Evolutionary conservation across 2,797 vertebrate genomes (phyloP).

Genomic region (Pterois miles): DNA sequence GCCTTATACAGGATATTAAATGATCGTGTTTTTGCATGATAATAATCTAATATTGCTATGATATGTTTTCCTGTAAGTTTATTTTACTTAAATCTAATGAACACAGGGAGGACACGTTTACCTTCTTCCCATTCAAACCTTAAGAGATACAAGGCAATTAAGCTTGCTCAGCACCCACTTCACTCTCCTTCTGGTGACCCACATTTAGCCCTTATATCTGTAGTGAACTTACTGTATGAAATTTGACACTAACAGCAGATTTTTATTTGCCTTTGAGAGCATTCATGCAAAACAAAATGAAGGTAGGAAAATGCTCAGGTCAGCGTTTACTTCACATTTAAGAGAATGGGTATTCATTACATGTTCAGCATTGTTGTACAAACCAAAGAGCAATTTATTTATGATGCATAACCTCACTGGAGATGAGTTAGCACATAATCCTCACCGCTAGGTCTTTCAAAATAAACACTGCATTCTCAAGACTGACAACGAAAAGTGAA

Average conservation of each 20-base stretch:
- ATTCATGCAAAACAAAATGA: slow-evolving; percentile 44
- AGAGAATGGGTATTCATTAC: slow-evolving; percentile 25
- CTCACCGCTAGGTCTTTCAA: not conserved
- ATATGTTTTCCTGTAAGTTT: not conserved
- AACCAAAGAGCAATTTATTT: slow-evolving; percentile 34
- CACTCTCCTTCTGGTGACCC: slow-evolving; percentile 56
- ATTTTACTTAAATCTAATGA: slow-evolving; percentile 7
- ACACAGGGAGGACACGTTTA: not conserved
- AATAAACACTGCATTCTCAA: slow-evolving; percentile 19
- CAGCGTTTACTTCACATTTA: slow-evolving; percentile 49
- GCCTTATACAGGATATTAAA: slow-evolving; percentile 27
- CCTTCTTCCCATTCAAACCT: slow-evolving; percentile 32
- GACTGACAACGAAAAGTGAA: slow-evolving; percentile 9
- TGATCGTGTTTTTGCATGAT: slow-evolving; percentile 2
- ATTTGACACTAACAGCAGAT: slow-evolving; percentile 55
- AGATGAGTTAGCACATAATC: not conserved
- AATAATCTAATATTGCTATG: not conserved
- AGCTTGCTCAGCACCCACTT: slow-evolving; percentile 62
- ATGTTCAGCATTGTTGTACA: slow-evolving; percentile 13
- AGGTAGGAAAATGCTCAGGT: slow-evolving; percentile 29
- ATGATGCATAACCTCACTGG: not conserved
- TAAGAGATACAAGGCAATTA: slow-evolving; percentile 57
- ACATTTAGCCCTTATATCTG: slow-evolving; percentile 63
- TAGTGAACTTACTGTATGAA: slow-evolving; percentile 40
- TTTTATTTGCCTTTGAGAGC: slow-evolving; percentile 56